These are phyloP conservation scores for Lynx canadensis DNA, from an alignment of 2,113 vertebrate genomes.

Conservation along the genomic window DNA sequence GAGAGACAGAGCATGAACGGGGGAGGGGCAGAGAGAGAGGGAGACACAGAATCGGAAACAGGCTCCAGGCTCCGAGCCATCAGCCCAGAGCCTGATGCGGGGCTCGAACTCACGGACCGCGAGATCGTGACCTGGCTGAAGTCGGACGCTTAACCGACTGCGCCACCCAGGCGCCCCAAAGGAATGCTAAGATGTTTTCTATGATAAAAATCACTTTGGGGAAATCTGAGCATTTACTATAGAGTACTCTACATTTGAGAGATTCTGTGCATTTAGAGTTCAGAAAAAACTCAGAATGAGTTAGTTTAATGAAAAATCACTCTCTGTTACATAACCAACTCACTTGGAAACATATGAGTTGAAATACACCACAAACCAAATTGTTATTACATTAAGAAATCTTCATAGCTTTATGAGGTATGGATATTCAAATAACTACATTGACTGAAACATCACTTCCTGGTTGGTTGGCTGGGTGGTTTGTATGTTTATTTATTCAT, in stretches of 20 bases:
- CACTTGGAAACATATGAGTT: background rate
- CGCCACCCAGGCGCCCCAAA: too few relatives aligned
- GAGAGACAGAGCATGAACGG: too few relatives aligned
- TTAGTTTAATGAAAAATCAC: background rate
- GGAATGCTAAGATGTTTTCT: background rate
- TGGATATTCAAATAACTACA: background rate
- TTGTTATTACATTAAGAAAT: background rate
- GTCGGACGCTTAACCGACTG: too few relatives aligned
- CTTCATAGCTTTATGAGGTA: background rate
- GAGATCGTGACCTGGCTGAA: too few relatives aligned
- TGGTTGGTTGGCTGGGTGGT: background rate
- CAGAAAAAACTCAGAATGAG: background rate
- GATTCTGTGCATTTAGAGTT: background rate
- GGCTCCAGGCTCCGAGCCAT: too few relatives aligned
- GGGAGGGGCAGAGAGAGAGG: too few relatives aligned
- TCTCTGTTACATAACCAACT: background rate
- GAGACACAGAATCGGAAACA: too few relatives aligned
- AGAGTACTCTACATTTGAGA: background rate
- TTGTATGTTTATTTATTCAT: background rate
- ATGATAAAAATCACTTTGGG: background rate
- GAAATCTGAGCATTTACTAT: background rate
- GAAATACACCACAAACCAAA: background rate
- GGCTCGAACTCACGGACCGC: too few relatives aligned
- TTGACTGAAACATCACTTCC: background rate
- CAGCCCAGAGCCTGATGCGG: too few relatives aligned